Percentiles rank a stretch among this genome's conserved stretches.
Evolutionary conservation across 1,140 invertebrate species (phyloP).

Genomic region (Drosophila nigrodunni): DNA sequence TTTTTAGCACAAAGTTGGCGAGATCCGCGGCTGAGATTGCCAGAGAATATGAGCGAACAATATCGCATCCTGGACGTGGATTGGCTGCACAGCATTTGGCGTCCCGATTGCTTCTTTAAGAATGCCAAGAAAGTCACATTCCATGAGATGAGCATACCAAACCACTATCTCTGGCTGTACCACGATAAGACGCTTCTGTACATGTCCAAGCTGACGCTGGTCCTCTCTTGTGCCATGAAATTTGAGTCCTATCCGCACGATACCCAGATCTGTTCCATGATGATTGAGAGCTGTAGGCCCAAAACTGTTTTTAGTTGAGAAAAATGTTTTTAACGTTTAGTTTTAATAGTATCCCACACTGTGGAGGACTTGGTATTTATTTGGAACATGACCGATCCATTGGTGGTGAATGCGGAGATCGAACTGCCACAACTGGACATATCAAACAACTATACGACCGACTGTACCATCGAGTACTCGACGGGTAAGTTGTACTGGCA

Average conservation of each 20-base stretch:
- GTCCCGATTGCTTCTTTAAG: slow-evolving; percentile 96
- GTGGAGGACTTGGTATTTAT: slow-evolving; percentile 93
- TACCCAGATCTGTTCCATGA: slow-evolving; percentile 95
- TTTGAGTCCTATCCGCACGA: slow-evolving; percentile 96
- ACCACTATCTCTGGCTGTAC: slow-evolving; percentile 96
- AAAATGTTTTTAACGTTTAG: neutral
- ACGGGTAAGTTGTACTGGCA: slow-evolving; percentile 86
- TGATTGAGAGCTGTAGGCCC: slow-evolving; percentile 94
- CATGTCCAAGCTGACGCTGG: slow-evolving; percentile 96
- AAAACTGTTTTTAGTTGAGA: neutral
- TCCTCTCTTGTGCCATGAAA: slow-evolving; percentile 96
- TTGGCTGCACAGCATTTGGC: slow-evolving; percentile 96
- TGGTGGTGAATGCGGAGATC: slow-evolving; percentile 94
- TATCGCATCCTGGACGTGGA: slow-evolving; percentile 95
- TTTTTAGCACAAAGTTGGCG: slow-evolving; percentile 96
- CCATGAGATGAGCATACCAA: slow-evolving; percentile 97
- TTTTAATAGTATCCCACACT: slow-evolving; percentile 90
- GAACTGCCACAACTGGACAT: slow-evolving; percentile 94
- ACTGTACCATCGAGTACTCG: slow-evolving; percentile 95
- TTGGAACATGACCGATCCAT: slow-evolving; percentile 94
- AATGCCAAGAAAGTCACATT: slow-evolving; percentile 97
- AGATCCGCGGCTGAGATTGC: slow-evolving; percentile 92
- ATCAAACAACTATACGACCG: slow-evolving; percentile 93
- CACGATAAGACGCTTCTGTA: slow-evolving; percentile 95
- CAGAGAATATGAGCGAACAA: slow-evolving; percentile 96